These are phyloP conservation scores for Drosophila mettleri DNA, from an alignment of 2,888 invertebrate genomes.

Conservation along the genomic window DNA sequence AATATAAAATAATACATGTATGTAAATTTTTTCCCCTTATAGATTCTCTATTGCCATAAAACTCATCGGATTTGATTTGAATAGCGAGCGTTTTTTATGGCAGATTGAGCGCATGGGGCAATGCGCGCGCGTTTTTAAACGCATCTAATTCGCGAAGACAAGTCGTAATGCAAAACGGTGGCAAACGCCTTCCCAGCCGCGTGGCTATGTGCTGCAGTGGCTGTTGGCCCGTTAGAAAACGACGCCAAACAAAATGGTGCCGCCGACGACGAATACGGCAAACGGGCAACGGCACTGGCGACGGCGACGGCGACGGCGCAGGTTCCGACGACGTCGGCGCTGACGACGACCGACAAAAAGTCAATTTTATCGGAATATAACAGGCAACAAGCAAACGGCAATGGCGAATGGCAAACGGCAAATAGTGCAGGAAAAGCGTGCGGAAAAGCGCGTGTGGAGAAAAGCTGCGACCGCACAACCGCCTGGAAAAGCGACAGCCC, in stretches of 20 bases:
- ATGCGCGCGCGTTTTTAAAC: constrained; percentile 55
- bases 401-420: constrained; percentile 24
- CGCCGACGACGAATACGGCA: constrained; percentile 33
- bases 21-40: neutral
- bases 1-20: neutral
- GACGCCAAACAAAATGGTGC: constrained; percentile 80
- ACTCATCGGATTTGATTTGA: neutral
- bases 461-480: constrained; percentile 9
- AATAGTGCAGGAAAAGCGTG: constrained; percentile 48
- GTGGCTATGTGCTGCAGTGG: constrained; percentile 70
- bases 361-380: constrained; percentile 82
- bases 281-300: constrained; percentile 16
- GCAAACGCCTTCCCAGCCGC: constrained; percentile 27
- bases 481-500: constrained; percentile 7
- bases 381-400: constrained; percentile 70
- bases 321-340: constrained; percentile 14
- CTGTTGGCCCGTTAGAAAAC: constrained; percentile 78
- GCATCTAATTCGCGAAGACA: constrained; percentile 24
- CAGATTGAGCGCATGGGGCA: constrained; percentile 29
- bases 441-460: constrained; percentile 26
- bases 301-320: constrained; percentile 2
- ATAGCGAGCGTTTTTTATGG: constrained; percentile 14
- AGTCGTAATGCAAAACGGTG: neutral
- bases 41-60: constrained; percentile 2
- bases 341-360: constrained; percentile 73